Base-by-base conservation (phyloP, 2,113 vertebrate genomes). In the Notothenia coriiceps region DNA sequence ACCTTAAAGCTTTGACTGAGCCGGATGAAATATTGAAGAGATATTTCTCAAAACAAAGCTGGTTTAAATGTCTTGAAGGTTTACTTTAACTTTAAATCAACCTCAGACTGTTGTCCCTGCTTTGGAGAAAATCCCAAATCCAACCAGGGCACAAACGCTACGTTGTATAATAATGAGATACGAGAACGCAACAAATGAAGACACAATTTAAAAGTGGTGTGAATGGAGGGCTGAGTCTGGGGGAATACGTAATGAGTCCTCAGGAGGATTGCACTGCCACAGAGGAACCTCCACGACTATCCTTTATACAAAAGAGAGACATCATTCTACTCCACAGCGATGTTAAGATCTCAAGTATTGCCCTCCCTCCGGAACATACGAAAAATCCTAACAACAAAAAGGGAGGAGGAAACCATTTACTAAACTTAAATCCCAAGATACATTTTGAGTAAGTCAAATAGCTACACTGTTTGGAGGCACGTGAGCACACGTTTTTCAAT, bases 161-260 rank as follows among this genome's bases (percentile, higher is more conserved):
- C 67, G 87, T 84, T 69, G 55, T 63, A n/a, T 87, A 79, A n/a
- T 87, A 79, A 90, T 75, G 59, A 90, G 52, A 51, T 1, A 69
- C 17, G 70, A 74, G 43, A 72, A 81, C 1, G 22, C 49, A 66
- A 83, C 67, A 77, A 88, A 86, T 69, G 13, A 87, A 64, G 77
- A 35, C 51, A 77, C 51, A 84, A 77, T 80, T 81, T 82, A 86
- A 44, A 44, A 4, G 77, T 51, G 1, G 29, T 60, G 72, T 5
- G 18, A 62, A 40, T 10, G 33, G 79, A 79, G 54, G 47, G 50
- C 73, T 20, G 80, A 63, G 74, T 52, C 1, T 4, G 67, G 64
- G 79, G 66, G 50, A 68, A 73, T 18, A 72, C 66, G 83, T 59
- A 40, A 79, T 83, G 69, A 76, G 80, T 86, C 74, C 75, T 80